phyloP scores from a whole-genome alignment of 2,113 vertebrate species.

The Ceyx melanurus region DNA sequence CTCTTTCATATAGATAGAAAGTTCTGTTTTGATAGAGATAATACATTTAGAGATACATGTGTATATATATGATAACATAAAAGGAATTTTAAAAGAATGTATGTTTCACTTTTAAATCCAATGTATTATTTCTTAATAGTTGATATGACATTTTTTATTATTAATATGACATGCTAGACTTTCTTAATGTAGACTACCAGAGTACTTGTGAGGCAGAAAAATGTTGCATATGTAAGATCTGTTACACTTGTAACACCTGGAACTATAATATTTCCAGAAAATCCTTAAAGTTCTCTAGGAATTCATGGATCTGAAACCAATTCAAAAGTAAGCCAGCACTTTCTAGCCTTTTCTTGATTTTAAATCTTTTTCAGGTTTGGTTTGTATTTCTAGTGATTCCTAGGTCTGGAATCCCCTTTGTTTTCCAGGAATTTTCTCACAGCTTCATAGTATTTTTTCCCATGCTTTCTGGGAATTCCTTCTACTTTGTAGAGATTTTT shows the following conservation, averaged over 20 bases:
- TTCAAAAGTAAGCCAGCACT: neutral
- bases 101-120: neutral
- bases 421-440: neutral
- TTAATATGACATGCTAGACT: neutral
- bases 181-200: neutral
- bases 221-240: neutral
- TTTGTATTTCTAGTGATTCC: neutral
- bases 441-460: neutral
- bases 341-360: neutral
- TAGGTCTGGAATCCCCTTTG: neutral
- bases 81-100: neutral
- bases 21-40: neutral
- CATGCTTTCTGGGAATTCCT: neutral
- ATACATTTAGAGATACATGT: neutral
- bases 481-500: neutral
- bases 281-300: neutral
- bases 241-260: neutral
- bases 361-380: neutral
- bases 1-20: neutral
- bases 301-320: neutral
- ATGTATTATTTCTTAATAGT: neutral
- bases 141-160: neutral
- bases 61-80: neutral
- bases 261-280: neutral
- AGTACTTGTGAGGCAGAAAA: neutral